Evolutionary conservation across 2,888 invertebrate species (phyloP).

Genomic region (Phortica okadai): DNA sequence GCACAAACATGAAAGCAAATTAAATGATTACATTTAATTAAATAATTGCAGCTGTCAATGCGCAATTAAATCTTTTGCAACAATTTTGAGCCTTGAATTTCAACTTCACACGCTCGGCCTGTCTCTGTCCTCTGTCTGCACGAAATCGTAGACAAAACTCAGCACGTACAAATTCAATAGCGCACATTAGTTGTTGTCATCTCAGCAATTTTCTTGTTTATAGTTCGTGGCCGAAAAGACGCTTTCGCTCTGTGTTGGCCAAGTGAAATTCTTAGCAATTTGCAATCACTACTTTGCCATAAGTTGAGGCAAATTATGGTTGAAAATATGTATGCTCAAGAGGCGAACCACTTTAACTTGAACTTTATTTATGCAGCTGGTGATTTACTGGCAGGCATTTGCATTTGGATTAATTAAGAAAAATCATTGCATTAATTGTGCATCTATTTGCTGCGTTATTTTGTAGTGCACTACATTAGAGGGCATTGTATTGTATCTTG

Average conservation of each 20-base stretch:
- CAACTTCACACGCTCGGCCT: neutral
- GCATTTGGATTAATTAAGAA: constrained; percentile 52
- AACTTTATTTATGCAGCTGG: constrained; percentile 38
- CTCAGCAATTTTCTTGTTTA: constrained; percentile 31
- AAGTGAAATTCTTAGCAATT: neutral
- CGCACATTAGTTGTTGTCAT: neutral
- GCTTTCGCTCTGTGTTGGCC: neutral
- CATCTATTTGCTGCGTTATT: constrained; percentile 45
- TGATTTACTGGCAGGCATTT: constrained; percentile 45
- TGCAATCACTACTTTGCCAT: neutral
- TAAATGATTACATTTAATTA: constrained; percentile 37
- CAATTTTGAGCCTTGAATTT: neutral
- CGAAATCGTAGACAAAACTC: neutral
- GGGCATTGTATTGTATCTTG: constrained; percentile 11
- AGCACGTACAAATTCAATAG: constrained; percentile 19
- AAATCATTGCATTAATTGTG: constrained; percentile 59
- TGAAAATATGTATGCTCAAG: neutral
- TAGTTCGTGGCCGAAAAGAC: neutral
- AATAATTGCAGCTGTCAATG: constrained; percentile 31
- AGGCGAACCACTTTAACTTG: constrained; percentile 21
- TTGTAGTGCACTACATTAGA: neutral
- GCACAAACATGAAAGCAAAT: constrained; percentile 25
- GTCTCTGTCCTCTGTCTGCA: neutral
- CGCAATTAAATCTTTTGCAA: constrained; percentile 24
- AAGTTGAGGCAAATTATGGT: neutral